Conservation (phyloP, 2,888 invertebrate species). For the Cephus runcator region DNA sequence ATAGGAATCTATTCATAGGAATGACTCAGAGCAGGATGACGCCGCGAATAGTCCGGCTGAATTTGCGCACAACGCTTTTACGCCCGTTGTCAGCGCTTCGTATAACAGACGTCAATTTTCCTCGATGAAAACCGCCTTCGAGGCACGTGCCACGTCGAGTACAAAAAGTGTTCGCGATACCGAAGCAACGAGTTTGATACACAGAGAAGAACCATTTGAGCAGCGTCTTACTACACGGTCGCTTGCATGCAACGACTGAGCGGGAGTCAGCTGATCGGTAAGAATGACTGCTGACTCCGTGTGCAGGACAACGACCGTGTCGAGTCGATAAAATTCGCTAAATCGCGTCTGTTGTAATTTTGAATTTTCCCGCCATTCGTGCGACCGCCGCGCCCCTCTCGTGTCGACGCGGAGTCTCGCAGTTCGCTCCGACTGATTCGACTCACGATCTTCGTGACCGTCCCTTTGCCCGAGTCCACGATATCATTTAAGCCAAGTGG, state of each 20-base stretch:
- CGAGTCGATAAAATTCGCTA: too few relatives aligned
- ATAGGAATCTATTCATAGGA: conserved; percentile 29
- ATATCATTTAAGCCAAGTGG: too few relatives aligned
- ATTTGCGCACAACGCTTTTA: conserved; percentile 52
- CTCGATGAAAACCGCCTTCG: too few relatives aligned
- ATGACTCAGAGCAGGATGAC: conserved; percentile 42
- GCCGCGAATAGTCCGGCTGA: conserved; percentile 58
- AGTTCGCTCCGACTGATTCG: conserved; percentile 14
- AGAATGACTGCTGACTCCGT: too few relatives aligned
- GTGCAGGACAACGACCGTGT: too few relatives aligned
- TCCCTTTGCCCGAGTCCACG: not conserved
- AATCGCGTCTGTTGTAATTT: conserved; percentile 3
- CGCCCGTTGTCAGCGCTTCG: conserved; percentile 14
- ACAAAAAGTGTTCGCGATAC: not conserved
- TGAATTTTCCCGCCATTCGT: conserved; percentile 21
- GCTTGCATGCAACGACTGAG: too few relatives aligned
- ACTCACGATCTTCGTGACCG: conserved; percentile 9
- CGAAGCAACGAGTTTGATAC: not conserved
- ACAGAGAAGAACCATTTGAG: too few relatives aligned
- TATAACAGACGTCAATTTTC: too few relatives aligned
- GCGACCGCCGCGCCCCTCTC: not conserved
- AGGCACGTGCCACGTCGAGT: too few relatives aligned
- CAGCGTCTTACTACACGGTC: too few relatives aligned
- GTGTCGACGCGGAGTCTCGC: not conserved
- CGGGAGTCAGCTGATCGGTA: not conserved